Base-by-base conservation (phyloP, 1,140 invertebrate genomes). In the Gryon sp. region DNA sequence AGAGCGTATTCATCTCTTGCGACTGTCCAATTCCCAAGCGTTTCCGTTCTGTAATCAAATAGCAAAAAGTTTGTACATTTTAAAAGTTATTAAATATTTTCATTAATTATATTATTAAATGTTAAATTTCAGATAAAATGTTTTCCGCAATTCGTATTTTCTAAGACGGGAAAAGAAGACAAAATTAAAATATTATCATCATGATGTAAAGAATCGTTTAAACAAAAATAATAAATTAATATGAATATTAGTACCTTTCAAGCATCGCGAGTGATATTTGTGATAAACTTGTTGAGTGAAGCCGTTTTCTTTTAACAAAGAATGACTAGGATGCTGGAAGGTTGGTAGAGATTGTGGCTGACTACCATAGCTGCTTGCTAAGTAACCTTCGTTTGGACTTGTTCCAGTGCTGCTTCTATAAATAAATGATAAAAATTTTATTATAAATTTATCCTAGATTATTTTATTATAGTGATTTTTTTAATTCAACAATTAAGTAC, bases 251-350 rank as follows among this genome's bases (percentile, higher is more conserved):
- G 79, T 84, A 95, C 95, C 96, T 93, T 98, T 98, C 1, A 99
- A 89, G 89, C 97, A 98, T 59, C 96, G 91, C 22, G 94, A 94
- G 87, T 96, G 93, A 88, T 97, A 99, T 89, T 98, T 99, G 87
- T 97, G 94, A 88, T 99, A 99, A 1, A 94, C 96, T 88, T 98
- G 95, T 87, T 99, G 98, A 8, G 97, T 98, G 89, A 99, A 99
- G 80, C 97, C 96, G 86, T 99, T 99, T 88, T 99, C 97, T 82
- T 97, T 94, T n/a, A 99, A 92, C 73, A 99, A 90, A 18, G 96
- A 92, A 89, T 99, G 97, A 83, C 96, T 98, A 22, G 98, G 97
- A 90, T 99, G 98, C 85, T 98, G 96, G 91, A 99, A 98, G 18
- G 92, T 91, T 11, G 96, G 96, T 83, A 98, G 90, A 38, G 96